Conservation (phyloP, 2,797 vertebrate species). For the Xerus rutilus region DNA sequence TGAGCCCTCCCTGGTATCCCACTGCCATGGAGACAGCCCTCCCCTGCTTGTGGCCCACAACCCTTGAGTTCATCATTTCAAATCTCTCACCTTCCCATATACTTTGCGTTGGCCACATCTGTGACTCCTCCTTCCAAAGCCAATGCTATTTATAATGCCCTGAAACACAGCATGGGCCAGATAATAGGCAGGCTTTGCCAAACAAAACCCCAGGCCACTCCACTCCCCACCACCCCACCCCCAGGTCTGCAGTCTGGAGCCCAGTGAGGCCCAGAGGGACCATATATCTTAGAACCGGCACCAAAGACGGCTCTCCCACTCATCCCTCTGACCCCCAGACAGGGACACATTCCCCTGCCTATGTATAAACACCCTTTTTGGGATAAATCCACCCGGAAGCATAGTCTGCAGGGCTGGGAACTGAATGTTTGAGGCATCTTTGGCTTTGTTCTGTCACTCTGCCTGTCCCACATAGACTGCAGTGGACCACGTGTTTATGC, state of each 20-base stretch:
- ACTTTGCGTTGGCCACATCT: constrained; percentile 21
- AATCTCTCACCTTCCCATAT: background rate
- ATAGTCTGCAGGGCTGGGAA: background rate
- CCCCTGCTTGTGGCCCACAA: background rate
- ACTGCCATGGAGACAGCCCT: background rate
- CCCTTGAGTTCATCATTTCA: background rate
- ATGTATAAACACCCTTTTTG: background rate
- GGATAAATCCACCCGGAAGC: background rate
- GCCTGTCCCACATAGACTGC: background rate
- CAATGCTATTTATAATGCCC: background rate
- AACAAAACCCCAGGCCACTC: background rate
- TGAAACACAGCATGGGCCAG: constrained; percentile 29
- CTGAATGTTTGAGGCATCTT: background rate
- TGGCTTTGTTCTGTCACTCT: background rate
- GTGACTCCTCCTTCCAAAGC: background rate
- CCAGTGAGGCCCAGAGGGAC: background rate
- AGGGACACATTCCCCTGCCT: background rate
- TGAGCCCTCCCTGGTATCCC: background rate
- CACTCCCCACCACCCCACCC: background rate
- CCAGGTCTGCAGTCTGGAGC: background rate
- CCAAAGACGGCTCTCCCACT: background rate
- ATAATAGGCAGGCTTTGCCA: background rate
- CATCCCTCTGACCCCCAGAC: constrained; percentile 12
- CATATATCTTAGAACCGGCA: background rate
- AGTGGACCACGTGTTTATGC: background rate